Conservation (phyloP, 2,113 vertebrate species). For the Paraplagusia blochii region DNA sequence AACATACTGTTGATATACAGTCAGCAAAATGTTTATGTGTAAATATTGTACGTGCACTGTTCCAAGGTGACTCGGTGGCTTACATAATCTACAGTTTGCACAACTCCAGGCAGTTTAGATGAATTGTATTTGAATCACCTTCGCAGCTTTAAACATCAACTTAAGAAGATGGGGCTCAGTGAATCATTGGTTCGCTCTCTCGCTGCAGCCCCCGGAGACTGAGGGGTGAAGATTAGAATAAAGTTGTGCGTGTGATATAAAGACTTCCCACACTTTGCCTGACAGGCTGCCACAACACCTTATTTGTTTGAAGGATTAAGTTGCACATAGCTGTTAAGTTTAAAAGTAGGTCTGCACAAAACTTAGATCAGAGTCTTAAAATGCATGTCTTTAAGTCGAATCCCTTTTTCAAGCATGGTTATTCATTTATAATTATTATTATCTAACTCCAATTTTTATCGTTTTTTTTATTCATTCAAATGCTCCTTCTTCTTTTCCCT, state of each 20-base stretch:
- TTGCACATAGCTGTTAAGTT: constrained; percentile 1
- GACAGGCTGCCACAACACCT: not conserved
- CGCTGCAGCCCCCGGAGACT: constrained; percentile 18
- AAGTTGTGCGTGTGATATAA: constrained; percentile 12
- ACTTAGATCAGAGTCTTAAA: too few species aligned
- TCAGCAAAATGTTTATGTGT: constrained; percentile 2
- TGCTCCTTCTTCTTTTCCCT: too few species aligned
- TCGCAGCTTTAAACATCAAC: constrained; percentile 35
- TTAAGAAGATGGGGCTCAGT: constrained; percentile 30
- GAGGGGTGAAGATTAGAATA: constrained; percentile 18
- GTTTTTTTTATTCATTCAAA: too few species aligned
- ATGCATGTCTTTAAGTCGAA: too few species aligned
- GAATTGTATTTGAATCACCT: constrained; percentile 45
- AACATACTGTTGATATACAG: too few species aligned
- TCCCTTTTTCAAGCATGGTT: too few species aligned
- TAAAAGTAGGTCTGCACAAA: too few species aligned
- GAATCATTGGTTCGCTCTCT: constrained; percentile 37
- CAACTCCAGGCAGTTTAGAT: constrained; percentile 15
- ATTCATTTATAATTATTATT: too few species aligned
- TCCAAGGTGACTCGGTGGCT: constrained; percentile 36
- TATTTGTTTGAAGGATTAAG: constrained; percentile 10
- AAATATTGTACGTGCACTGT: constrained; percentile 7
- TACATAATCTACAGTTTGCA: constrained; percentile 34
- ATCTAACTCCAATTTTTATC: too few species aligned
- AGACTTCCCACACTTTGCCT: constrained; percentile 7